These are phyloP conservation scores for Tympanuchus pallidicinctus DNA, from an alignment of 2,113 vertebrate genomes.

Conservation along the genomic window DNA sequence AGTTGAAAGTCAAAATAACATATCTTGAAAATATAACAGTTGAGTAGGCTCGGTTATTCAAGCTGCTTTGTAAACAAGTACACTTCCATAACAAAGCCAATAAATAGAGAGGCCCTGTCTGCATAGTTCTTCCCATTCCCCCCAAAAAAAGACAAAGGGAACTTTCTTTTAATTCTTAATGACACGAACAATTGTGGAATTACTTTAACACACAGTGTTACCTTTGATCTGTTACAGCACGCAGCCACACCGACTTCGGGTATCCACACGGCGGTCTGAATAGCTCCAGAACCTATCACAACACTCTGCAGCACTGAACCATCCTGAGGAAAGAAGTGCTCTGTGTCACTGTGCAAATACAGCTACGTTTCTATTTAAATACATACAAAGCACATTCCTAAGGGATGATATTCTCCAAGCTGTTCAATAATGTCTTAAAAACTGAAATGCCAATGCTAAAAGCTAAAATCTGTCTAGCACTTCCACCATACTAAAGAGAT, in stretches of 20 bases:
- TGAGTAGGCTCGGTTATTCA: neutral
- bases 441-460: neutral
- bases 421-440: neutral
- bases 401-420: neutral
- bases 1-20: neutral
- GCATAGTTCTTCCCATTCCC: neutral
- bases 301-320: slow-evolving; percentile 94
- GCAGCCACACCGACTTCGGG: slow-evolving; percentile 95
- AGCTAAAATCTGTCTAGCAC: neutral
- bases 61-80: neutral
- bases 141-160: neutral
- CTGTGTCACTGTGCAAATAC: neutral
- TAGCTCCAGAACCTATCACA: slow-evolving; percentile 93
- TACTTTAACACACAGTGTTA: slow-evolving; percentile 31
- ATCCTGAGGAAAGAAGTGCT: slow-evolving; percentile 79
- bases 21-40: neutral
- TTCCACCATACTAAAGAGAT: neutral
- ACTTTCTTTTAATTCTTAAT: neutral
- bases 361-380: neutral
- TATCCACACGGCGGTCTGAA: slow-evolving; percentile 95
- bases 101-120: neutral
- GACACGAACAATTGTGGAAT: neutral
- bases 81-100: neutral
- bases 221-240: slow-evolving; percentile 98
- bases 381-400: neutral